phyloP scores from a whole-genome alignment of 1,140 invertebrate genomes.

The Antheraea mylitta region DNA sequence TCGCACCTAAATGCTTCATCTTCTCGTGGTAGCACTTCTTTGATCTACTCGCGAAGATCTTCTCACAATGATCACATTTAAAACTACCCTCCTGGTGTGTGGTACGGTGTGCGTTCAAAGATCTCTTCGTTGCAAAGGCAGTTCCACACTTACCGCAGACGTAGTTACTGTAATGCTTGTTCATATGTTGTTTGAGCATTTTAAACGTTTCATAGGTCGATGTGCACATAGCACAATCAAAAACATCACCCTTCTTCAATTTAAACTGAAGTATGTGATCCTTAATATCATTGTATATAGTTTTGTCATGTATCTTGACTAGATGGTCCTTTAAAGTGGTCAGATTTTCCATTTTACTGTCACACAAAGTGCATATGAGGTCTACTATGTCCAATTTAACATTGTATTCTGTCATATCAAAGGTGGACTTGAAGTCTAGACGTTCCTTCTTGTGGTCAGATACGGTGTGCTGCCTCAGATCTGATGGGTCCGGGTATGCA shows the following conservation, averaged over 20 bases:
- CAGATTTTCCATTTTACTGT: constrained; percentile 39
- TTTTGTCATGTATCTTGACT: constrained; percentile 43
- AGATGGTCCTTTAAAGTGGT: constrained; percentile 45
- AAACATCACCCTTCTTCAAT: constrained; percentile 52
- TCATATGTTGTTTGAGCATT: constrained; percentile 72
- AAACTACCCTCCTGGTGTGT: constrained; percentile 62
- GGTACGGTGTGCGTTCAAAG: constrained; percentile 45
- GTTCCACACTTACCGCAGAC: constrained; percentile 50
- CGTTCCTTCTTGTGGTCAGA: constrained; percentile 43
- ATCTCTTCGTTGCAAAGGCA: constrained; percentile 51
- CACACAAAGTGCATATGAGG: constrained; percentile 45
- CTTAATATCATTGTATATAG: constrained; percentile 52
- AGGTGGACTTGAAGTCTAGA: constrained; percentile 41
- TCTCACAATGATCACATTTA: constrained; percentile 61
- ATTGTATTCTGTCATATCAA: constrained; percentile 52
- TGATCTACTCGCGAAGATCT: constrained; percentile 47
- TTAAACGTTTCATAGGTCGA: constrained; percentile 64
- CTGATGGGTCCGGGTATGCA: constrained; percentile 46
- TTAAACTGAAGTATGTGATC: constrained; percentile 60
- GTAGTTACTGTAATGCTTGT: constrained; percentile 66
- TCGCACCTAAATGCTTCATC: constrained; percentile 51
- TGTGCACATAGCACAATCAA: constrained; percentile 55
- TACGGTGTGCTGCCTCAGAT: constrained; percentile 48
- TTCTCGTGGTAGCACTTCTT: constrained; percentile 63
- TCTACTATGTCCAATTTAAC: constrained; percentile 54